Conservation (phyloP, 2,113 vertebrate species). For the Felis chaus region DNA sequence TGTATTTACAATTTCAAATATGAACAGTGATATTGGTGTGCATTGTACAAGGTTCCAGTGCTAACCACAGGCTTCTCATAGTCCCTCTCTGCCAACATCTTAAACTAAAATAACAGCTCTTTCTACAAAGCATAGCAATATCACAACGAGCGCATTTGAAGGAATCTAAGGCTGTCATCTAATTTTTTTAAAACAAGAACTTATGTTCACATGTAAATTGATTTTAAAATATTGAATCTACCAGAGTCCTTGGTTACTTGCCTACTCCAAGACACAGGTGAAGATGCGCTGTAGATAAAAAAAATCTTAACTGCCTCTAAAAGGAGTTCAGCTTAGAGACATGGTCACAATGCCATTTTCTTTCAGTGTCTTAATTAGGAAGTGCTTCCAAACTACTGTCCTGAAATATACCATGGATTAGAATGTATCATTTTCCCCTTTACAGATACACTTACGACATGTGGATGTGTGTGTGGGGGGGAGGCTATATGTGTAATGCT, state of each 20-base stretch:
- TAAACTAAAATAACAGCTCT: neutral
- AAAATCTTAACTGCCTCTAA: neutral
- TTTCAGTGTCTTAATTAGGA: constrained; percentile 39
- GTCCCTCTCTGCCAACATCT: neutral
- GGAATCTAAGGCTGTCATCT: neutral
- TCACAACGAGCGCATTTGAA: neutral
- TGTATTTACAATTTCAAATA: neutral
- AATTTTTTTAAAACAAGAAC: neutral
- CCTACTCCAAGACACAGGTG: neutral
- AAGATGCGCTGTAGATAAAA: neutral
- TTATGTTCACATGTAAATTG: neutral
- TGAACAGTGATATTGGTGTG: neutral
- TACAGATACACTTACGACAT: neutral
- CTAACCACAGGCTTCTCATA: neutral
- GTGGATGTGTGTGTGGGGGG: neutral
- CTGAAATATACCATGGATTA: neutral
- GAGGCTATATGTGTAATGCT: neutral
- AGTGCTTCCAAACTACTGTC: neutral
- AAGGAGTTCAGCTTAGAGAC: neutral
- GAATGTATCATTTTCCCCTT: neutral
- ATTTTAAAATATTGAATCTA: constrained; percentile 19
- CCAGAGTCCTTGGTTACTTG: neutral
- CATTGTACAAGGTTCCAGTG: neutral
- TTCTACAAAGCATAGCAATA: neutral
- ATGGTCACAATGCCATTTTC: neutral